These are phyloP conservation scores for Alcedo atthis DNA, from an alignment of 2,797 vertebrate genomes.

Conservation along the genomic window DNA sequence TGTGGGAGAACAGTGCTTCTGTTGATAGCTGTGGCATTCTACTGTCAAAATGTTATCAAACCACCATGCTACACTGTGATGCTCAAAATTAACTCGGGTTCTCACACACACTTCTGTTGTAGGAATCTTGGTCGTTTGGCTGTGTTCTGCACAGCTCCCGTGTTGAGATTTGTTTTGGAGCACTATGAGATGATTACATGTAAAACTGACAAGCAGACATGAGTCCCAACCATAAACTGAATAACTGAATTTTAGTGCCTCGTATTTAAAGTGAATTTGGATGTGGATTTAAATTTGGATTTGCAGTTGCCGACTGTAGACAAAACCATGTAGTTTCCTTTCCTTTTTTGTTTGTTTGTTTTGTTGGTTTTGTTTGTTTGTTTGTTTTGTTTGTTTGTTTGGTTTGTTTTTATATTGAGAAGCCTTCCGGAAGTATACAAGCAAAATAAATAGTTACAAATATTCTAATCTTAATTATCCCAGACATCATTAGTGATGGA, in stretches of 20 bases:
- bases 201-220: background rate
- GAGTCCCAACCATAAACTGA: background rate
- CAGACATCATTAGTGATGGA: background rate
- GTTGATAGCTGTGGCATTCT: background rate
- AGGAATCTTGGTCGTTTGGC: background rate
- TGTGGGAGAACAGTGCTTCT: background rate
- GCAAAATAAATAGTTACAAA: background rate
- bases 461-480: background rate
- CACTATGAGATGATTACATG: background rate
- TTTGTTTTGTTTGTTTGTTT: background rate
- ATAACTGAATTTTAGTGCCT: background rate
- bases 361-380: background rate
- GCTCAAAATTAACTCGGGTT: conserved; percentile 5
- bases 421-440: background rate
- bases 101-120: background rate
- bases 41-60: conserved; percentile 28
- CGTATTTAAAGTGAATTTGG: conserved; percentile 6
- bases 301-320: background rate
- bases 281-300: background rate
- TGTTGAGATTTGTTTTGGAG: background rate
- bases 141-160: background rate
- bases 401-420: background rate
- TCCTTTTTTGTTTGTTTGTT: background rate
- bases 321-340: background rate
- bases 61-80: background rate